These are phyloP conservation scores for Bucorvus abyssinicus DNA, from an alignment of 2,797 vertebrate species.

Conservation along the genomic window DNA sequence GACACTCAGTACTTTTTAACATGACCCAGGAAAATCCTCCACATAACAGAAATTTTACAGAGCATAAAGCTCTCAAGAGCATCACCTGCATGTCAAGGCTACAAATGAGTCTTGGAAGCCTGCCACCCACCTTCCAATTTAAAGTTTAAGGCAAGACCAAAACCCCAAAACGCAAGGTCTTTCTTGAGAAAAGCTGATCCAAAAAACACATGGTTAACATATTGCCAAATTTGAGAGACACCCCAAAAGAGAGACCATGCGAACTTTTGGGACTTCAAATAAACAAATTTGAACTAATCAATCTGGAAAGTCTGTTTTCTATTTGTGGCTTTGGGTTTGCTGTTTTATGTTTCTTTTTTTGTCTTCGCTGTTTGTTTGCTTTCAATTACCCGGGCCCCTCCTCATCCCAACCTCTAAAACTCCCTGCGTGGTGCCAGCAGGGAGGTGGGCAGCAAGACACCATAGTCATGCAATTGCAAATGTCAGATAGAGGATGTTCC, in stretches of 20 bases:
- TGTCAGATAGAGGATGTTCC: background rate
- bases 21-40: background rate
- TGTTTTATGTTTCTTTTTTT: slow-evolving; percentile 47
- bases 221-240: slow-evolving; percentile 10
- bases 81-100: background rate
- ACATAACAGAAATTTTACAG: background rate
- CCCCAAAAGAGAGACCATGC: background rate
- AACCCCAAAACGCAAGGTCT: background rate
- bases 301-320: slow-evolving; percentile 46
- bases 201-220: slow-evolving; percentile 28
- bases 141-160: background rate
- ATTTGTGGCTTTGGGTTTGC: slow-evolving; percentile 52
- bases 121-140: background rate
- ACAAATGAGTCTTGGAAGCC: background rate
- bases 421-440: rapidly evolving
- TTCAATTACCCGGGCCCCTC: slow-evolving; percentile 13
- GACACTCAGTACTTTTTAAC: background rate
- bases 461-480: background rate
- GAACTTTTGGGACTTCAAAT: slow-evolving; percentile 54
- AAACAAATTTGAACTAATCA: slow-evolving; percentile 54
- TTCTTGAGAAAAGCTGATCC: background rate
- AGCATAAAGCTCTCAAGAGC: background rate
- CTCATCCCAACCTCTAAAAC: background rate
- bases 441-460: background rate
- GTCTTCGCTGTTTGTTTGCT: slow-evolving; percentile 60